phyloP scores from a whole-genome alignment of 92 coral and sea anemone species.

The Muricea muricata region DNA sequence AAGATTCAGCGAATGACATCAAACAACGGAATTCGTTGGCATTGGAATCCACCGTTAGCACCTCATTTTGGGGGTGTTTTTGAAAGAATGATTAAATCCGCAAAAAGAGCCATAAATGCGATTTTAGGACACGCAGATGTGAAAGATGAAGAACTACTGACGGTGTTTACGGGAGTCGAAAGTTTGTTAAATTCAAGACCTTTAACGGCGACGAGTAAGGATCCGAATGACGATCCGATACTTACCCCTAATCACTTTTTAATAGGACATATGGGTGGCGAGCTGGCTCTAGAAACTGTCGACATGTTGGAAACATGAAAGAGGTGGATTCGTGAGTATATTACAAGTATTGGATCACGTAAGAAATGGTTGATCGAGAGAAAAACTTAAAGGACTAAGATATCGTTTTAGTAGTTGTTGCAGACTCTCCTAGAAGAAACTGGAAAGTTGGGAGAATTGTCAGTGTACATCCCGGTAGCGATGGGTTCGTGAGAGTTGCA shows the following conservation, averaged over 20 bases:
- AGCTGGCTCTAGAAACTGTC: constrained; percentile 58
- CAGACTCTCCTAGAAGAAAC: too few species aligned
- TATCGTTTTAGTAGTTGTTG: too few species aligned
- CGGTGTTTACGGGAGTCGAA: background rate
- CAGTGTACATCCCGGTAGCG: too few species aligned
- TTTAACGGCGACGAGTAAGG: background rate
- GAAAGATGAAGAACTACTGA: constrained; percentile 47
- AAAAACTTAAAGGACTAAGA: too few species aligned
- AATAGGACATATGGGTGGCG: constrained; percentile 64
- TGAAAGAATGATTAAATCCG: constrained; percentile 66
- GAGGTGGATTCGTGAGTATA: constrained; percentile 59
- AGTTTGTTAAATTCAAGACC: background rate
- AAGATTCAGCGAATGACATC: constrained; percentile 58
- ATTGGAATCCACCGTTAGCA: background rate
- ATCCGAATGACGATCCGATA: background rate
- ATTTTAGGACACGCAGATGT: constrained; percentile 41
- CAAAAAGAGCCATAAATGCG: constrained; percentile 54
- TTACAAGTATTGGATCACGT: constrained; percentile 43
- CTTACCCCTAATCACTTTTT: constrained; percentile 66
- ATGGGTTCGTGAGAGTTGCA: too few species aligned
- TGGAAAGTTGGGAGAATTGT: too few species aligned
- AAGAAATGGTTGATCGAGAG: constrained; percentile 31
- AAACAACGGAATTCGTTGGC: constrained; percentile 60
- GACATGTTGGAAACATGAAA: constrained; percentile 43
- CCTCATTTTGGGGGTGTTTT: constrained; percentile 16